Percentiles rank a stretch among this genome's conserved stretches.
These are phyloP conservation scores for Didymodactylos carnosus DNA, from an alignment of 2,888 invertebrate species.

Conservation along the genomic window DNA sequence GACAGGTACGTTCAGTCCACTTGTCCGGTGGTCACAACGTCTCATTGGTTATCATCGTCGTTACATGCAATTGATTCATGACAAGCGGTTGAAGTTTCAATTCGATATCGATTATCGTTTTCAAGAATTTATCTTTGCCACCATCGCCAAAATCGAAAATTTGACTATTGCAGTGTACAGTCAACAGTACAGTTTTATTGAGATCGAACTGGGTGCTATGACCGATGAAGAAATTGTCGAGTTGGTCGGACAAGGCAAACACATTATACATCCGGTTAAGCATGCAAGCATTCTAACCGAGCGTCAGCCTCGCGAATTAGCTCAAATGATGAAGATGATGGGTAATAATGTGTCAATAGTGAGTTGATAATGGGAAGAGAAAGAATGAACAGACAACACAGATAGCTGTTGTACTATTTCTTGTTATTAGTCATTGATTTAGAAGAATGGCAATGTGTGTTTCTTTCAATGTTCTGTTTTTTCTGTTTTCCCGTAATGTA, in stretches of 20 bases:
- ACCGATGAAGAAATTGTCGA: background rate
- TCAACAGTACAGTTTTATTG: background rate
- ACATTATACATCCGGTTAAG: background rate
- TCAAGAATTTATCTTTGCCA: background rate
- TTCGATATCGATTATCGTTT: background rate
- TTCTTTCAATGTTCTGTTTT: too few relatives aligned
- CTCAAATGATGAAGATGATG: background rate
- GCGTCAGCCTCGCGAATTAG: background rate
- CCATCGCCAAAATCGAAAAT: background rate
- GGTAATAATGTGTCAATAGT: too few relatives aligned
- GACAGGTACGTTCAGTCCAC: background rate
- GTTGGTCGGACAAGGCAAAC: background rate
- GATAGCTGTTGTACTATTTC: too few relatives aligned
- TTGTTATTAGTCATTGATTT: too few relatives aligned
- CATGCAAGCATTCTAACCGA: background rate
- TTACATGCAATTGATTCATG: background rate
- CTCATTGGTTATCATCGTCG: background rate
- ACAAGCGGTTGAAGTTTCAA: background rate
- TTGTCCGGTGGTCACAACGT: background rate
- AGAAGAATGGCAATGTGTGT: too few relatives aligned
- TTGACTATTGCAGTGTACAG: background rate
- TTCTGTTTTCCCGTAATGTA: too few relatives aligned
- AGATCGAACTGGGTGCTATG: background rate
- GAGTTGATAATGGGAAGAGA: too few relatives aligned
- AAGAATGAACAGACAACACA: too few relatives aligned